phyloP scores from a whole-genome alignment of 2,113 vertebrate species.

The Nematolebias whitei region DNA sequence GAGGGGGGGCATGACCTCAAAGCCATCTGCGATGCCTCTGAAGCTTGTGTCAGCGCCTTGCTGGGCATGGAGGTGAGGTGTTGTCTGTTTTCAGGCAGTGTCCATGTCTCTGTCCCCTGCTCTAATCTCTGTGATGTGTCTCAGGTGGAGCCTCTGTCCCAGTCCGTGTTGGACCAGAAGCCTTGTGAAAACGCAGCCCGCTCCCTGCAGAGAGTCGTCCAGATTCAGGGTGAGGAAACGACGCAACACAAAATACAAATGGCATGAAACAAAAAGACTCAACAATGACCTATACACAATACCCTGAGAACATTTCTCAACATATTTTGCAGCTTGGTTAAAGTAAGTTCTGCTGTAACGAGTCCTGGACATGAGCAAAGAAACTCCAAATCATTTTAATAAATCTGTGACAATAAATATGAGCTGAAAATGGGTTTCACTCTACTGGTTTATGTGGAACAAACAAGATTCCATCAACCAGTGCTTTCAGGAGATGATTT shows the following conservation, averaged over 20 bases:
- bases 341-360: slow-evolving; percentile 4
- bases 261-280: background rate
- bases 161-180: slow-evolving; percentile 84
- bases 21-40: slow-evolving; percentile 91
- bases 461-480: background rate
- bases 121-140: slow-evolving; percentile 13
- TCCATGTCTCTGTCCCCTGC: background rate
- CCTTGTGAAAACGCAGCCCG: slow-evolving; percentile 86
- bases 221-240: slow-evolving; percentile 86
- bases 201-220: slow-evolving; percentile 87
- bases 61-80: slow-evolving; percentile 88
- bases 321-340: background rate
- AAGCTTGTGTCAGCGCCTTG: slow-evolving; percentile 89
- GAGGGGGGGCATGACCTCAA: slow-evolving; percentile 92
- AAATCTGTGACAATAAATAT: slow-evolving; percentile 22
- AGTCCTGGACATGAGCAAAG: slow-evolving; percentile 1
- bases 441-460: slow-evolving; percentile 3
- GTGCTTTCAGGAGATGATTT: slow-evolving; percentile 14
- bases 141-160: slow-evolving; percentile 87
- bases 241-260: background rate
- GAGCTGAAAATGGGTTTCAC: slow-evolving; percentile 2
- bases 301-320: background rate
- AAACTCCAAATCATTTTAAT: too few relatives aligned
- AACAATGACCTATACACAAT: too few relatives aligned
- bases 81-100: background rate